Base-by-base conservation (phyloP, 2,888 invertebrate genomes). In the Drosophila mulleri region DNA sequence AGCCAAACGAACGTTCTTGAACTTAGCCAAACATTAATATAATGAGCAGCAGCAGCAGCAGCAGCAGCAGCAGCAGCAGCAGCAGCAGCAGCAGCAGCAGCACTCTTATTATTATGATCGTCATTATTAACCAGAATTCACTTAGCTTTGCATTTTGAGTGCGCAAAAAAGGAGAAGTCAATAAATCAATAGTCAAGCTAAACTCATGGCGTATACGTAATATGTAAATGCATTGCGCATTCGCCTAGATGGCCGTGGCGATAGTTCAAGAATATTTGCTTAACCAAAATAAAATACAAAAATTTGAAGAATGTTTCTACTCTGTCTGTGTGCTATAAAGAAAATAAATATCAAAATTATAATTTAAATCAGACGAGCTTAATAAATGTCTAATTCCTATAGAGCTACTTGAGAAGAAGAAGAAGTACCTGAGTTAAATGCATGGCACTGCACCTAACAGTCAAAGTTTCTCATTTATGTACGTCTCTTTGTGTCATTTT, bases 1-100 rank as follows among this genome's bases (percentile, higher is more conserved):
- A 78, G 82, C 61, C 72, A 52, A 83, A 83, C 53, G 89, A 82
- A 86, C 90, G 85, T 88, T 71, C 90, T 88, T 89, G 88, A 86
- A 86, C 90, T 73, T 67, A 47, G 26, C 53, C 42, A 18, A 58
- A 41, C 56, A 53, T 45, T 54, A 53, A 37, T 23, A 14, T 37
- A 32, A 50, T 50, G 18, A 50, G 29, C 29, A 29, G 48, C 48
- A 18, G 48, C 37, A 11, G 11, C 9, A 37, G 12, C 12, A 23
- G 23, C 23, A 23, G 23, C 23, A 23, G 23, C 23, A 23, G 23
- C 23, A 48, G 29, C 26, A 26, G 47, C 48, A 11, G 11, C 9
- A 37, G 12, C 12, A 23, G 23, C 23, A 23, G 23, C 23, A 23
- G 23, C 23, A 23, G 23, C 23, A 50, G 29, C 29, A 29, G 47